Percentiles rank a stretch among this genome's conserved stretches.
Evolutionary conservation across 2,888 invertebrate genomes (phyloP).

Genomic region (Drosophila leonis): DNA sequence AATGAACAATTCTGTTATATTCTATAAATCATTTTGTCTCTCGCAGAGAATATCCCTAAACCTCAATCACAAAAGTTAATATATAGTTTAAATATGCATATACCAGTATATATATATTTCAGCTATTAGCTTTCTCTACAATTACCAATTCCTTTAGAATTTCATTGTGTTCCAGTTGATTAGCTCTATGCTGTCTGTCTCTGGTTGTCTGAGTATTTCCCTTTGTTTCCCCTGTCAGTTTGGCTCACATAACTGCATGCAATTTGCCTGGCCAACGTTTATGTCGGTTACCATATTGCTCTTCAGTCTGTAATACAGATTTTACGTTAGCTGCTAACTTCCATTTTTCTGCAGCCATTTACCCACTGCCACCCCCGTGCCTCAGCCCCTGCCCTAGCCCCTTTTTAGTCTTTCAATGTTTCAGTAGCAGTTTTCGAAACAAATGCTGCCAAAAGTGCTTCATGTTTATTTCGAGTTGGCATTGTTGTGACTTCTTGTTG

Average conservation of each 20-base stretch:
- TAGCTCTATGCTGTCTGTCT: slow-evolving; percentile 12
- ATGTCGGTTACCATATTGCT: slow-evolving; percentile 67
- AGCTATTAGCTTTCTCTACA: no score
- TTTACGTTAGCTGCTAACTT: slow-evolving; percentile 12
- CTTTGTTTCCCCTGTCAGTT: neutral
- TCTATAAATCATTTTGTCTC: no score
- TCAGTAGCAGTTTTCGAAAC: slow-evolving; percentile 47
- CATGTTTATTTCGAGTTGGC: slow-evolving; percentile 52
- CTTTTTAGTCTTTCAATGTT: slow-evolving; percentile 8
- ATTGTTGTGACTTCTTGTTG: slow-evolving; percentile 29
- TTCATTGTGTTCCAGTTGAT: neutral
- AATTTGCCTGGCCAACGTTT: slow-evolving; percentile 47
- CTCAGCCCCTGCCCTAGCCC: neutral
- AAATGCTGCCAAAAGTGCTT: slow-evolving; percentile 54
- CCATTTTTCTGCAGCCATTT: neutral
- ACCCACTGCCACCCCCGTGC: neutral
- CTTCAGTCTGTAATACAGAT: slow-evolving; percentile 54
- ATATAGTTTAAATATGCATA: no score
- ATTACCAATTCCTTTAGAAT: neutral
- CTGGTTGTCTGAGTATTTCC: neutral
- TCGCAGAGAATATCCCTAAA: no score
- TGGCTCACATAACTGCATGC: slow-evolving; percentile 26
- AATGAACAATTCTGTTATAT: no score
- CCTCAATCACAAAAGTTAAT: no score
- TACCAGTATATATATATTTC: neutral